phyloP scores from a whole-genome alignment of 2,113 vertebrate genomes.

The Amphiprion percula region DNA sequence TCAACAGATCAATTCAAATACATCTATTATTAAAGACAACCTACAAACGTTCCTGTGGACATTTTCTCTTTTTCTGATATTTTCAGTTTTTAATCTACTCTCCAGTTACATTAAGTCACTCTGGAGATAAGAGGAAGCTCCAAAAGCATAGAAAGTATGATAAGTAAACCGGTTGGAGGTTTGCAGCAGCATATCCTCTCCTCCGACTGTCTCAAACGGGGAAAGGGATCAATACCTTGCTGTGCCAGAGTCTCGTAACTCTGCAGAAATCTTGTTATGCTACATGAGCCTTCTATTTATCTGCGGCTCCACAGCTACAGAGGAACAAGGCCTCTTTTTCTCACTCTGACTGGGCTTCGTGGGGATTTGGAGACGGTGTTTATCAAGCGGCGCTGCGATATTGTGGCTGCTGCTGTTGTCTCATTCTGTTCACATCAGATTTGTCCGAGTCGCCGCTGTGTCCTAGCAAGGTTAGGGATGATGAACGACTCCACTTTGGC shows the following conservation, averaged over 20 bases:
- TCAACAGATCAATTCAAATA: no score
- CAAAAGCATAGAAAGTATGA: neutral
- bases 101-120: slow-evolving; percentile 7
- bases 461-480: slow-evolving; percentile 57
- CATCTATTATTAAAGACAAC: no score
- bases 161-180: slow-evolving; percentile 11
- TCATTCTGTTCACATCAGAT: slow-evolving; percentile 44
- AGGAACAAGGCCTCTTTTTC: slow-evolving; percentile 26
- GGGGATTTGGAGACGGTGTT: slow-evolving; percentile 28
- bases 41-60: no score
- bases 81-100: neutral
- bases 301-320: slow-evolving; percentile 42
- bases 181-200: slow-evolving; percentile 27
- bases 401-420: slow-evolving; percentile 22
- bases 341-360: slow-evolving; percentile 14
- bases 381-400: neutral
- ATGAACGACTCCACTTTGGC: slow-evolving; percentile 51
- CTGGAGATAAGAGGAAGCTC: slow-evolving; percentile 4
- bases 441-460: slow-evolving; percentile 35
- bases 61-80: no score
- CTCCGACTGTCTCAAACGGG: slow-evolving; percentile 7
- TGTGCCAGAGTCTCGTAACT: slow-evolving; percentile 49
- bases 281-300: slow-evolving; percentile 56
- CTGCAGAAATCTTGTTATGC: slow-evolving; percentile 68
- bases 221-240: slow-evolving; percentile 52